Evolutionary conservation across 2,888 invertebrate genomes (phyloP), one percentile per base, ranked within the genome.

Genomic region (Drosophila quinaria): DNA sequence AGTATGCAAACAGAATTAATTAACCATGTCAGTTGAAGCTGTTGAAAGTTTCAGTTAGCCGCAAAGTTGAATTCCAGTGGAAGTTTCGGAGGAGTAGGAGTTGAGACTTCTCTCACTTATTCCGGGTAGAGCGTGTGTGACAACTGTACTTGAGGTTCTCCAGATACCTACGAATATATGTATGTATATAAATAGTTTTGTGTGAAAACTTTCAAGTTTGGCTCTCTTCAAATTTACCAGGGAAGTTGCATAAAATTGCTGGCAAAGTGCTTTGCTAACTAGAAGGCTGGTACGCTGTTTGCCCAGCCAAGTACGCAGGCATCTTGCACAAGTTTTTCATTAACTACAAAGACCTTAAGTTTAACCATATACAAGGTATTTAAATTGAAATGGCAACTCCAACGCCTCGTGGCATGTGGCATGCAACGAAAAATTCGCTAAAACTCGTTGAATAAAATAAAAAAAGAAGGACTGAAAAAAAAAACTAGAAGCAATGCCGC

Each of bases 1-100:
- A 79, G 71, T 71, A 81, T 79, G 79, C 79, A 80, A 80, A 81
- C 71, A 80, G 79, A 80, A 80, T 80, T 80, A 80, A 80, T 80
- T 80, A 80, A 81, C 79, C 81, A 80, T 75, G 67, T 39, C 63
- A 68, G 61, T 65, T 50, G 77, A 63, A 70, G 70, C 70, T 61
- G 79, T 50, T 51, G 42, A 74, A 79, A 79, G 69, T 75, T 78
- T 19, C 35, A 44, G 59, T 41, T 44, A 44, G 70, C 60, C 56
- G 29, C 76, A 70, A 56, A 74, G 59, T 65, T 54, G 41, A 74
- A 54, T 69, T 64, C 37, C n/a, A 51, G 61, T 55, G 61, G 33
- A 76, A 76, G 75, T 76, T 76, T 78, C 49, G 42, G 17, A 15
- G 3, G 19, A 47, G 37, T 0, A 13, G 17, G 2, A 3, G 25